phyloP scores from a whole-genome alignment of 2,888 invertebrate genomes.

The Mythimna impura region DNA sequence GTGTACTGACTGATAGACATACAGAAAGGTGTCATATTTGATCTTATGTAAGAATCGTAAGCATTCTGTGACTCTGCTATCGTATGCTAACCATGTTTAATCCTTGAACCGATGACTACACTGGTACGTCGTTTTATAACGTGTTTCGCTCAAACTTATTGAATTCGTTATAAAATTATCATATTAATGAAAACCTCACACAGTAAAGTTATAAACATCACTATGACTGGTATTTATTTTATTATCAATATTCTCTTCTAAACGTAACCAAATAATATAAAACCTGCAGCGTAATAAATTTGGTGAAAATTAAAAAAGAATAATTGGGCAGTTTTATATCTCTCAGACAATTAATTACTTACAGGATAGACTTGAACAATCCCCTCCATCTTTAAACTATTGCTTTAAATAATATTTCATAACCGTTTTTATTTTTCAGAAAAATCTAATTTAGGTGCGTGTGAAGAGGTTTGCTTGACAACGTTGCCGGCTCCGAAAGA shows the following conservation, averaged over 20 bases:
- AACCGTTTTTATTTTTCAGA: constrained; percentile 68
- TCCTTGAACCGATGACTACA: constrained; percentile 30
- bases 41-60: not conserved
- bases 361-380: not conserved
- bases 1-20: not conserved
- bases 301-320: too few species aligned
- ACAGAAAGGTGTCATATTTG: not conserved
- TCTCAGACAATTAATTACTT: too few species aligned
- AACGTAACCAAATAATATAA: too few species aligned
- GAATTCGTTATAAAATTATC: constrained; percentile 22
- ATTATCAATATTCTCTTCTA: too few species aligned
- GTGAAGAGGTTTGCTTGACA: constrained; percentile 80
- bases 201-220: not conserved
- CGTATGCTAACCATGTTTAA: constrained; percentile 25
- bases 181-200: constrained; percentile 15
- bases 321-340: too few species aligned
- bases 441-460: constrained; percentile 74
- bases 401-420: not conserved
- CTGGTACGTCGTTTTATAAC: not conserved
- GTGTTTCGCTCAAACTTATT: not conserved
- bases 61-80: not conserved
- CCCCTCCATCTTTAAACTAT: not conserved
- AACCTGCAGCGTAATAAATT: not conserved
- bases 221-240: too few species aligned
- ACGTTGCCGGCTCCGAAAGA: constrained; percentile 83